Evolutionary conservation across 2,888 invertebrate species (phyloP), one percentile per base, ranked within the genome.

Genomic region (Rhabditoides inermis): DNA sequence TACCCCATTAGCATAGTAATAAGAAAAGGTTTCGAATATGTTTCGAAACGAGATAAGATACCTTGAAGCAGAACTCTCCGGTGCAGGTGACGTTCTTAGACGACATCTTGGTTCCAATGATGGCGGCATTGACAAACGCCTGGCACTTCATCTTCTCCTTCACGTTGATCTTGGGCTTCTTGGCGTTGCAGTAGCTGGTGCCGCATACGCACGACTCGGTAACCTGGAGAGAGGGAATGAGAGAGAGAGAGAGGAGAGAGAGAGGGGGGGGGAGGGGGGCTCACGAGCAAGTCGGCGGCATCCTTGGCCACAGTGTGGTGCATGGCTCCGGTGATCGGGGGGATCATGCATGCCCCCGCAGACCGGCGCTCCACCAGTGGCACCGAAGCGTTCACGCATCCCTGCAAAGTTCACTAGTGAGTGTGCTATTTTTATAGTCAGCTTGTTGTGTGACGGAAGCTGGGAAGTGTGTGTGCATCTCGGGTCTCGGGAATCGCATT

Each of bases 251-350:
- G n/a, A n/a, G n/a, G n/a, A n/a, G n/a, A n/a, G n/a, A n/a, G n/a
- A n/a, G n/a, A n/a, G n/a, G n/a, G n/a, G n/a, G n/a, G n/a, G n/a
- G n/a, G n/a, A n/a, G n/a, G n/a, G n/a, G n/a, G n/a, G n/a, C n/a
- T n/a, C n/a, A n/a, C n/a, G n/a, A 73, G 51, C 12, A 73, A 53
- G 22, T 69, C 68, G 18, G 65, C 62, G 0, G 70, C 66, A 15
- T 56, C 54, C 48, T 69, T 69, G 0, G 69, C 70, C 12, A 74
- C 61, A 20, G 60, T 60, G 50, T 73, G 73, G 49, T 73, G 73
- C 72, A 74, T 72, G 20, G 73, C 72, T 37, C 74, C 74, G 12
- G 73, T 72, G 35, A 72, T 69, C 3, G 71, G 72, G 18, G 72
- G 72, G 3, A 65, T 55, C 70, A 72, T 73, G 49, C 74, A 74